Evolutionary conservation across 2,113 vertebrate genomes (phyloP).

Genomic region (Galemys pyrenaicus): DNA sequence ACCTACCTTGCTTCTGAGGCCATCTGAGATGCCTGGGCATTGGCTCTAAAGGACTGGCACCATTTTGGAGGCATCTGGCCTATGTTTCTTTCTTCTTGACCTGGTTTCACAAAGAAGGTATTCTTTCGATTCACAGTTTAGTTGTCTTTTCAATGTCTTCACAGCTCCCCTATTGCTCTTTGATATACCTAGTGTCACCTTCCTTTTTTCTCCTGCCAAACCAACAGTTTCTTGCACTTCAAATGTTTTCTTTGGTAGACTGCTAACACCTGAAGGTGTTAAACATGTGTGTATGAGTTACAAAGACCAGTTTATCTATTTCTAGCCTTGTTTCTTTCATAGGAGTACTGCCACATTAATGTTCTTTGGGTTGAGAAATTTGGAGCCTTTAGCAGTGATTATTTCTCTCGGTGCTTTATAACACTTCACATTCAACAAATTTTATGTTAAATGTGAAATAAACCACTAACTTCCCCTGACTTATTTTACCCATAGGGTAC

Average conservation of each 20-base stretch:
- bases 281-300: neutral
- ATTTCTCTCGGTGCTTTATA: slow-evolving; percentile 13
- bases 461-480: slow-evolving; percentile 25
- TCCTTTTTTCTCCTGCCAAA: neutral
- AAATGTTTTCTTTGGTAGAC: neutral
- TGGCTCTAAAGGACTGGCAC: neutral
- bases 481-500: slow-evolving; percentile 38
- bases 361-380: slow-evolving; percentile 29
- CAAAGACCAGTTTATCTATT: neutral
- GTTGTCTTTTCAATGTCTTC: neutral
- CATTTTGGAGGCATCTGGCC: neutral
- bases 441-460: slow-evolving; percentile 47
- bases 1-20: neutral
- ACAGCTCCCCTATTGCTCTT: neutral
- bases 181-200: neutral
- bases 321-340: neutral
- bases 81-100: slow-evolving; percentile 5
- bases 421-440: neutral
- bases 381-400: neutral
- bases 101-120: neutral
- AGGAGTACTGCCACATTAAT: neutral
- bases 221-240: neutral
- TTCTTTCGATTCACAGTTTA: neutral
- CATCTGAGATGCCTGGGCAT: neutral
- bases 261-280: neutral